These are phyloP conservation scores for Ooceraea biroi DNA, from an alignment of 1,140 invertebrate genomes.

Conservation along the genomic window DNA sequence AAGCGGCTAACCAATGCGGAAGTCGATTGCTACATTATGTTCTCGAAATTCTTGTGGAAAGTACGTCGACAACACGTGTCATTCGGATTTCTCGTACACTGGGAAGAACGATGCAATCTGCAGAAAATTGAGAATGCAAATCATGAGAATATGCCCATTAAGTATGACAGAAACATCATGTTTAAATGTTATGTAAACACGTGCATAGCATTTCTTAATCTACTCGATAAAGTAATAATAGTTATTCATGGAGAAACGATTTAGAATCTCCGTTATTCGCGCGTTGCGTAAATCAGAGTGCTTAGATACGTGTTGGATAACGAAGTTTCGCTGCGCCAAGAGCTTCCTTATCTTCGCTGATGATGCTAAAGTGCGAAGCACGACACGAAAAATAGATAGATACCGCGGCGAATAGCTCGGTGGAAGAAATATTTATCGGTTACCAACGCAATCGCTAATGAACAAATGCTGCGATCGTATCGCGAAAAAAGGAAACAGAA, in stretches of 20 bases:
- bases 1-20: constrained; percentile 81
- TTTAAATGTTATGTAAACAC: no score
- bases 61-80: not conserved
- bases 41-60: constrained; percentile 42
- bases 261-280: no score
- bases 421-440: constrained; percentile 3
- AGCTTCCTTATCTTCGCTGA: constrained; percentile 28
- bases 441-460: not conserved
- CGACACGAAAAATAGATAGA: constrained; percentile 18
- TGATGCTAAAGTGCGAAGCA: constrained; percentile 13
- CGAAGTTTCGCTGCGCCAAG: constrained; percentile 7
- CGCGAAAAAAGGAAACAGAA: not conserved
- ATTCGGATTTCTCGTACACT: not conserved
- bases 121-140: no score
- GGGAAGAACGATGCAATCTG: no score
- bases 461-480: not conserved
- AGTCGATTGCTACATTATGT: constrained; percentile 52
- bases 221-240: no score
- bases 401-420: not conserved
- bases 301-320: constrained; percentile 15
- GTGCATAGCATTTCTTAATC: no score
- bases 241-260: no score
- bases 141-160: no score
- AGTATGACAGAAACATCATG: no score
- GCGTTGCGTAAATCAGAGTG: not conserved